Evolutionary conservation across 2,113 vertebrate genomes (phyloP), one percentile per base, ranked within the genome.

Genomic region (Quiscalus mexicanus): DNA sequence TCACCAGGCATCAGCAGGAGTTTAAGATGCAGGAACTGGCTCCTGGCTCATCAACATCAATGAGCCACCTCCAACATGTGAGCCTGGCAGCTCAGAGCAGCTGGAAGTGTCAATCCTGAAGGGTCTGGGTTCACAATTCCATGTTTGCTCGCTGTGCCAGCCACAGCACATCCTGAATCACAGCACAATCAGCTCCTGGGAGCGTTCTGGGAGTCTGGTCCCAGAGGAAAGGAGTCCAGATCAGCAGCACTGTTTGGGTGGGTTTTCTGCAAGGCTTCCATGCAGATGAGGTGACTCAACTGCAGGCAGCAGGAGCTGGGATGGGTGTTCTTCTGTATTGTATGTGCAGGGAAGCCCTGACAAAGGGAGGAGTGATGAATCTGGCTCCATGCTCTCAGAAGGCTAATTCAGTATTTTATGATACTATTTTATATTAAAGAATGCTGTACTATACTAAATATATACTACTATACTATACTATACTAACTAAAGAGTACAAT

Each of bases 101-200:
- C 59, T 44, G 28, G 6, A 31, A 67, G 59, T 62, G 84, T 74
- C 58, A 52, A 0, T 56, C 75, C 73, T n/a, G 76, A 33, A 45
- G 63, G 89, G 8, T 24, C 12, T 39, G 53, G 49, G 50, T 45
- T 91, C 63, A 47, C 53, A 50, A 35, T 83, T 76, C 2, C 33
- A 0, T 9, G 55, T 95, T 91, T 35, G 15, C 33, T 76, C 30
- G 21, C 33, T 73, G 2, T 31, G 63, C 50, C 35, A 81, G 80
- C 28, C 68, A 20, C 45, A 53, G 12, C 52, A 6, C 76, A 19
- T 67, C 77, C 4, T 35, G 74, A 93, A 31, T 77, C 41, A 7
- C 47, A 30, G 63, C 84, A 5, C 87, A 2, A 1, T 0, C 0
- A 0, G 58, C 12, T 53, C 69, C 37, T 31, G 33, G 41, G 5